Base-by-base conservation (phyloP, 2,888 invertebrate genomes). In the Mechanitis messenoides region DNA sequence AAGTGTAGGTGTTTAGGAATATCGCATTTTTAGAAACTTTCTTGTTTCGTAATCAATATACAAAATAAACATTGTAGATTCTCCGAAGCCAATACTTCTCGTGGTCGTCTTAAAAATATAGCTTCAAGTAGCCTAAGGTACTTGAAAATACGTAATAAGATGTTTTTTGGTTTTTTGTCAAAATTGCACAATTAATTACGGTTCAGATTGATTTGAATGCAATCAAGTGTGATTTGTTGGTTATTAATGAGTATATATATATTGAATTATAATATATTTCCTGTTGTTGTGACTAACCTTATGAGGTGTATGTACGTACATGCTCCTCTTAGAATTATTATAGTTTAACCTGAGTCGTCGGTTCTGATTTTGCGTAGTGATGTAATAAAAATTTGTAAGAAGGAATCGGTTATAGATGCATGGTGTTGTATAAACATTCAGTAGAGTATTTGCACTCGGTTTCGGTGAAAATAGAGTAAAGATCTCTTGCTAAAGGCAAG, bases 401-500 rank as follows among this genome's bases (percentile, higher is more conserved):
- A 7, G 50, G 31, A 31, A 54, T 62, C 54, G 54, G 64, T 63
- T 65, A 60, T 59, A 65, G 28, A 31, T 50, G 50, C 50, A 50
- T 50, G 50, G 9, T 42, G 31, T 31, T 50, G 50, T 50, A 50
- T 31, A 50, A 50, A 35, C 35, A 46, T 58, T 62, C 42, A 60
- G 67, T 66, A 63, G 59, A 59, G 61, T 69, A 69, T 65, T 64
- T 76, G 78, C 77, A 83, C 80, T 74, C 73, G 78, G 83, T 82
- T 76, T 68, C 78, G 88, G 87, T 86, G 79, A 73, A 74, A 78
- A 80, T 80, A 68, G 7, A 70, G 61, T 74, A 75, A 73, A 78
- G 72, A 71, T 69, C 69, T 71, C 71, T 76, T 78, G 77, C 76
- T 87, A 84, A 89, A 87, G 68, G 73, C 74, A 77, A 81, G 78